Evolutionary conservation across 2,888 invertebrate genomes (phyloP).

Genomic region (Acheta domesticus): DNA sequence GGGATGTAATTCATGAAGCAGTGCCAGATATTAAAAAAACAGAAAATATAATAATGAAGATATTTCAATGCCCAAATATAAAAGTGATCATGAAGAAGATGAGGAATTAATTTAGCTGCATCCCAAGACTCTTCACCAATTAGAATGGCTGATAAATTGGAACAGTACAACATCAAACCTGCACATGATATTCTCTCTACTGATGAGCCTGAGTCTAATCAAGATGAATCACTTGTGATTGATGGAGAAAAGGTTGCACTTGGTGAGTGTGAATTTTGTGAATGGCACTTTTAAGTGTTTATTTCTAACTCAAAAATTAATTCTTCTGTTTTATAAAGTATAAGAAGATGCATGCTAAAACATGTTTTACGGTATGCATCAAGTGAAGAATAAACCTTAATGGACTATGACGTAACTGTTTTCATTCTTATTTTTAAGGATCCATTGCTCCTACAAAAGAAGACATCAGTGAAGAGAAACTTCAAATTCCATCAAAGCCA

Average conservation of each 20-base stretch:
- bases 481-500: neutral
- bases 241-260: neutral
- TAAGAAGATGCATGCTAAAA: no score
- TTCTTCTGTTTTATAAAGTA: no score
- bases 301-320: no score
- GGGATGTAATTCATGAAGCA: neutral
- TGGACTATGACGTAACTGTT: no score
- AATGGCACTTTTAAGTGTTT: no score
- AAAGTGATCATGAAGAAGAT: neutral
- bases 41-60: neutral
- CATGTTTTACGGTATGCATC: no score
- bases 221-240: neutral
- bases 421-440: neutral
- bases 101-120: conserved; percentile 4
- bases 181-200: neutral
- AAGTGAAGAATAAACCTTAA: no score
- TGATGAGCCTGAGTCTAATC: neutral
- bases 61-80: neutral
- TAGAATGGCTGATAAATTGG: conserved; percentile 18
- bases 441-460: neutral
- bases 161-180: neutral
- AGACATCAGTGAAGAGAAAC: neutral
- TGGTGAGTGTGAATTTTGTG: neutral
- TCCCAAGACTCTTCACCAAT: neutral
- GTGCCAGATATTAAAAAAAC: neutral